Evolutionary conservation across 1,140 invertebrate species (phyloP), one percentile per base, ranked within the genome.

Genomic region (Drosophila ambigua): DNA sequence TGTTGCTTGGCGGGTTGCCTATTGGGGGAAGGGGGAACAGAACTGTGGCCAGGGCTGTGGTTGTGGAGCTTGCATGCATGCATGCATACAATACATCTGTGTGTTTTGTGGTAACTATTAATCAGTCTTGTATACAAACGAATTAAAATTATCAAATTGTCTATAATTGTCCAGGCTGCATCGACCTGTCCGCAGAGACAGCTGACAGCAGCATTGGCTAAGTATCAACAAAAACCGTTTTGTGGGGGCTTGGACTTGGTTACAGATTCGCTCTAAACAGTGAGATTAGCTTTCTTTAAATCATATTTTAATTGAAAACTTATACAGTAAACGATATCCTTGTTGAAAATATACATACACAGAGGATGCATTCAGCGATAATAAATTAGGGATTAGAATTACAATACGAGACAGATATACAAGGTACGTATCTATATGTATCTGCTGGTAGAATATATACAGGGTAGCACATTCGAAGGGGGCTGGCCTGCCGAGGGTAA

Each of bases 111-210:
- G 78, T 85, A 82, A 81, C 79, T 64, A 71, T 87, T 85, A 82
- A 82, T 85, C 82, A 85, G 82, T 85, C 82, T 85, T 85, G 82
- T 85, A 78, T 87, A 87, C 59, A 74, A 77, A 85, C 59, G 45
- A 73, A 73, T 73, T 73, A 73, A 73, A 73, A 73, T 73, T 55
- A 73, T 60, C 59, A 73, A 73, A 73, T 73, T 73, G 71, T 73
- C 71, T 73, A 73, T 59, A 73, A 72, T 24, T 24, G 23, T 24
- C 52, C 68, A 73, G 54, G 71, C 68, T 55, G 44, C 16, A 41
- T 54, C 64, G 50, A 51, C 58, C 20, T 41, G 24, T 57, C n/a
- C 20, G 23, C 23, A 4, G 0, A 24, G 23, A 24, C 23, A 24
- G 23, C 23, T 4, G 23, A 26, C 35, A 74, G 61, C 61, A 65